Base-by-base conservation (phyloP, 2,113 vertebrate genomes). In the Drymodes brunneopygia region DNA sequence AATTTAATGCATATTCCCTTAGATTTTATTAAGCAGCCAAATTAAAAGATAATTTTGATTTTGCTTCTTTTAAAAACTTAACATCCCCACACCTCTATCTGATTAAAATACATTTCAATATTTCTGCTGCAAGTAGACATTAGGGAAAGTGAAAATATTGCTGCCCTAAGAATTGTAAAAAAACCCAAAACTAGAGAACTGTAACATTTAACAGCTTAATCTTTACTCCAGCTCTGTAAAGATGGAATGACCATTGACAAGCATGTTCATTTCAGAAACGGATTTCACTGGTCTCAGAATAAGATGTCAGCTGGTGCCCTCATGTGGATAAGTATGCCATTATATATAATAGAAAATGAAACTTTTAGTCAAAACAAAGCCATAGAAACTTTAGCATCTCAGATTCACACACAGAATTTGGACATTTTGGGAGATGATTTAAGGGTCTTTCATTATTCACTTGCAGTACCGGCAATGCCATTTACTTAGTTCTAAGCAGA, bases 231-330 rank as follows among this genome's bases (percentile, higher is more conserved):
- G 38, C 15, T 72, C 44, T 38, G 15, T 36, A 91, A 74, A 73
- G 62, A 61, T 33, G 36, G 58, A 70, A 35, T 88, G 80, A 74
- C 24, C 48, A 85, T 6, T 77, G 73, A 78, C 19, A 78, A 72
- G 70, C 20, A 28, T 4, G 12, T 28, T 84, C 62, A 60, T 65
- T 94, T 94, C 57, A 91, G 61, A 88, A 94, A 22, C 19, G 70
- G 66, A 29, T n/a, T 85, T 83, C 62, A 73, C 23, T 27, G 11
- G 53, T 84, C 54, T 86, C 83, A 96, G 51, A 94, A 97, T 94
- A 98, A 91, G 73, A 86, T 96, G 72, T 96, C 74, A 95, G 45
- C 81, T 98, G 91, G 94, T 86, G 97, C 98, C 98, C 97, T 97
- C 98, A 97, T 97, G 97, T 98, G 98, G 98, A 96, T 94, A 75